Base-by-base conservation (phyloP, 2,888 invertebrate genomes). In the Cerceris ruficornis region DNA sequence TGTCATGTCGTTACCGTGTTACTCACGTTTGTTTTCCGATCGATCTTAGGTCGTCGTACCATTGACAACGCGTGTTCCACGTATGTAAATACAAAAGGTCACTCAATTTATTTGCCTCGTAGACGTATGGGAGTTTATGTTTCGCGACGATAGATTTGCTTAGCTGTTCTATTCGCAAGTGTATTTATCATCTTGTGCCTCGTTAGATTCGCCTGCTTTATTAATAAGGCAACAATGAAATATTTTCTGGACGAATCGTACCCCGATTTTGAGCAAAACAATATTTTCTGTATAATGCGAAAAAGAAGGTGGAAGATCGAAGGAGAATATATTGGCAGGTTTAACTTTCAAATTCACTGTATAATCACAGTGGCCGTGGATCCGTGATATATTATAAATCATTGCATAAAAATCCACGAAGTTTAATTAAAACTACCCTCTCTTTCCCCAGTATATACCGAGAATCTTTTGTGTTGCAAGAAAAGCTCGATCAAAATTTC, bases 381-480 rank as follows among this genome's bases (percentile, higher is more conserved):
- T 61, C 52, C 52, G 8, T 28, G 43, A n/a, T 58, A 54, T 14
- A 71, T 71, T 74, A 52, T 60, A 64, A 64, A 28, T 64, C 68
- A 7, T 15, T 13, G 42, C 43, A 58, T 7, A 52, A 59, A 72
- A 69, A 67, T 67, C 54, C 13, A 13, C 6, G 11, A 42, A 15
- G 13, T 15, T 15, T 60, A 43, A 77, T 79, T 77, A 73, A 73
- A 77, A 77, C 55, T 77, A 64, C 5, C 17, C 50, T 58, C 28
- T 28, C 43, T 15, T 8, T 5, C n/a, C n/a, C 9, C 8, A n/a
- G n/a, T 13, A 28, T 6, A 41, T 17, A 11, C 7, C 14, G 1
- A 7, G 54, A 7, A 2, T 54, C 14, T 54, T 54, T 15, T n/a
- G n/a, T 15, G 54, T 2, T 2, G n/a, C 43, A 13, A 41, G 42